Evolutionary conservation across 2,888 invertebrate genomes (phyloP).

Genomic region (Mechanitis mazaeus): DNA sequence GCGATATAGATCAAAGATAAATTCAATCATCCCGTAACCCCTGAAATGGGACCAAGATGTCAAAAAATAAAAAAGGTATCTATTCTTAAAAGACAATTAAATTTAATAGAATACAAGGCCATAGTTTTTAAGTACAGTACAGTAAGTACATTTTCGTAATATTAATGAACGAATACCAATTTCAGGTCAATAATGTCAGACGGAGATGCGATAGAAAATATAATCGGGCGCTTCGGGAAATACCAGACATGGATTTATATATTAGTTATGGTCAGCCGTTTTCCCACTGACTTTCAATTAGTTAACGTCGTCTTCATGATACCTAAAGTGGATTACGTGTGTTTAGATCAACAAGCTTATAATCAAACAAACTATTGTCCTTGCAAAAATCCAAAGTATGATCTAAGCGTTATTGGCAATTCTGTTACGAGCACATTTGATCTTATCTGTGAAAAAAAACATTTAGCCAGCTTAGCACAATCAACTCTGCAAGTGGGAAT

Average conservation of each 20-base stretch:
- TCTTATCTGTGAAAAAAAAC: slow-evolving; percentile 75
- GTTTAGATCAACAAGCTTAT: slow-evolving; percentile 49
- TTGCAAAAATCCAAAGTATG: slow-evolving; percentile 69
- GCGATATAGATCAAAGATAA: no score
- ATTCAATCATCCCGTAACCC: no score
- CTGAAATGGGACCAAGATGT: no score
- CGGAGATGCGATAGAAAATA: slow-evolving; percentile 54
- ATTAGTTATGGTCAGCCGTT: slow-evolving; percentile 67
- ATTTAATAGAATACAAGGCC: no score
- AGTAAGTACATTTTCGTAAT: no score
- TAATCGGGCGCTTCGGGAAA: slow-evolving; percentile 73
- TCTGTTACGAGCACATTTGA: slow-evolving; percentile 79
- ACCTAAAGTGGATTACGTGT: slow-evolving; percentile 70
- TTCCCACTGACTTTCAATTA: slow-evolving; percentile 76
- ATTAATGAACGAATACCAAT: neutral
- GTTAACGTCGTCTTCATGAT: slow-evolving; percentile 75
- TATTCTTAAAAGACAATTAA: no score
- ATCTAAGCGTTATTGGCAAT: slow-evolving; percentile 67
- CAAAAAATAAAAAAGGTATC: no score
- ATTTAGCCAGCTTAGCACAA: slow-evolving; percentile 74
- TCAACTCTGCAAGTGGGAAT: slow-evolving; percentile 76
- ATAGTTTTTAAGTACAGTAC: no score
- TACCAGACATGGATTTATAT: slow-evolving; percentile 74
- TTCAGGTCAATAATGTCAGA: slow-evolving; percentile 26
- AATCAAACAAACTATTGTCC: slow-evolving; percentile 62